phyloP scores from a whole-genome alignment of 2,888 invertebrate genomes.

The Noctuana brunneofusca region DNA sequence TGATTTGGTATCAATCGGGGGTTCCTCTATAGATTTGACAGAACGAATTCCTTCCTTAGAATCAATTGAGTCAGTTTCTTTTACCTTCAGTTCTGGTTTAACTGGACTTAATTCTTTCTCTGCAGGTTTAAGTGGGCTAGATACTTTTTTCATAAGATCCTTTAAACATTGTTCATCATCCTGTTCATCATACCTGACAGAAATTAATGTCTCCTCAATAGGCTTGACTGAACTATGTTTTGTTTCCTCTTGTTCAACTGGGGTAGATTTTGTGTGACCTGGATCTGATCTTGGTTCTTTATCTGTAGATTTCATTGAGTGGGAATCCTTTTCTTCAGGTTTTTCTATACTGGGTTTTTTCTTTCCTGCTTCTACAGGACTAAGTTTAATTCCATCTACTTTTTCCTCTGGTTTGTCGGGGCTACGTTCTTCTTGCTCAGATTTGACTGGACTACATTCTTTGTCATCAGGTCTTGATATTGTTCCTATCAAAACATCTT shows the following conservation, averaged over 20 bases:
- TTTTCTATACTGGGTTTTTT: background rate
- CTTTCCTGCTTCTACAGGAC: background rate
- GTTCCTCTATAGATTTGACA: background rate
- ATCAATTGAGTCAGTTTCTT: conserved; percentile 20
- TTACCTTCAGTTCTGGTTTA: conserved; percentile 27
- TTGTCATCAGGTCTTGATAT: conserved; percentile 28
- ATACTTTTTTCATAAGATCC: background rate
- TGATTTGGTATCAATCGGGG: background rate
- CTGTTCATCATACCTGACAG: background rate
- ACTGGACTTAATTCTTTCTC: conserved; percentile 34
- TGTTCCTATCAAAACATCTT: conserved; percentile 29
- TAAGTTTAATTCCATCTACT: too few species aligned
- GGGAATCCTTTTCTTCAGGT: background rate
- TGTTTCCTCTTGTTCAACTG: background rate
- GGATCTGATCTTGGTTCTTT: background rate
- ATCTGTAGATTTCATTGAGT: background rate
- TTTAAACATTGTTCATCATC: background rate
- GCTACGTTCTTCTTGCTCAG: conserved; percentile 11
- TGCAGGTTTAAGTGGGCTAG: conserved; percentile 27
- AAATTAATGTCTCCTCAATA: background rate
- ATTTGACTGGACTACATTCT: background rate
- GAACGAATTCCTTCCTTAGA: background rate
- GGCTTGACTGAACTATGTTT: background rate
- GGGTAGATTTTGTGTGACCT: background rate
- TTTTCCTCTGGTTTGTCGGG: background rate